Evolutionary conservation across 2,113 vertebrate species (phyloP).

Genomic region (Pitta sordida): DNA sequence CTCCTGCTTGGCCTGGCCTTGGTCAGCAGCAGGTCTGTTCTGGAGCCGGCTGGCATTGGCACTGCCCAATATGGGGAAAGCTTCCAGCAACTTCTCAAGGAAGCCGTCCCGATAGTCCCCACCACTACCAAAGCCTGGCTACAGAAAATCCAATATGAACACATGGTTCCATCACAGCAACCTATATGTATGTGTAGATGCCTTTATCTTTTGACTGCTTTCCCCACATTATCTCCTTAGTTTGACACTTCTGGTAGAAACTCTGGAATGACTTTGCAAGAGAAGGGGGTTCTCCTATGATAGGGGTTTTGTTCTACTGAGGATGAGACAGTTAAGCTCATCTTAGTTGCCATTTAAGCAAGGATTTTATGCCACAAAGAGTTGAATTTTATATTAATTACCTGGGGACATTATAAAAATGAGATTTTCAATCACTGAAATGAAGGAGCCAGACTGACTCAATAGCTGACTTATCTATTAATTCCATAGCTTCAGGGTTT

Average conservation of each 20-base stretch:
- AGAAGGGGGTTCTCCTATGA: background rate
- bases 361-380: background rate
- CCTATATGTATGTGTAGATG: fast-evolving
- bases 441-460: background rate
- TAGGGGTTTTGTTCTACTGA: background rate
- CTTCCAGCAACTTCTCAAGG: no score
- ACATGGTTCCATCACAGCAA: background rate
- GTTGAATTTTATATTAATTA: background rate
- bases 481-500: background rate
- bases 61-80: no score
- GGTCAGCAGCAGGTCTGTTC: no score
- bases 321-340: background rate
- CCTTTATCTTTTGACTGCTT: background rate
- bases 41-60: no score
- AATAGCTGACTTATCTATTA: background rate
- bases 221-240: background rate
- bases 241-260: background rate
- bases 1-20: no score
- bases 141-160: no score
- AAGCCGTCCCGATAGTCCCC: no score
- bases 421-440: conserved; percentile 1
- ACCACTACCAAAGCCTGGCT: no score
- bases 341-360: background rate
- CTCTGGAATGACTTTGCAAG: background rate
- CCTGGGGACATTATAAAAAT: background rate